Evolutionary conservation across 1,140 invertebrate species (phyloP), one percentile per base, ranked within the genome.

Genomic region (Drosophila sturtevanti): DNA sequence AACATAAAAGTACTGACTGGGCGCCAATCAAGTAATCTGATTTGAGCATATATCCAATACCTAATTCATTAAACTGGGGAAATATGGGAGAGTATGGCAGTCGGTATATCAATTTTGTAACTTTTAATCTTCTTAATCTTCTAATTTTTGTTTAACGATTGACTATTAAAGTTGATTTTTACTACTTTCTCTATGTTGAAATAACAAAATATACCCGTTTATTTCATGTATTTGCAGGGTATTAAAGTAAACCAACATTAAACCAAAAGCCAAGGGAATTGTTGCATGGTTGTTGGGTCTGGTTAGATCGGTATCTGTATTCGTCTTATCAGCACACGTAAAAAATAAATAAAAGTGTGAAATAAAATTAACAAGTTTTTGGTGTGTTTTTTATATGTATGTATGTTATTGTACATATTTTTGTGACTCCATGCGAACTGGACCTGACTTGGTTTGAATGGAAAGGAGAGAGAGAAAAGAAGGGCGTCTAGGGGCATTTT

Each of bases 261-360:
- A 48, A 9, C 41, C 14, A 44, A 44, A 44, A 44, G 41, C 6
- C 14, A 48, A 48, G 27, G n/a, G 18, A 27, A 34, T 31, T 55
- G 52, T 55, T n/a, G 24, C 24, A 9, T 31, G 7, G 27, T 18
- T 34, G n/a, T 44, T 44, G 41, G 41, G 41, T 18, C 16, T 18
- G 16, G 41, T 18, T 48, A 48, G 41, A 48, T 48, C 16, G 41
- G 41, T 48, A 48, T 56, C 54, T 73, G 18, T 31, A 35, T 18
- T 41, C 58, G 52, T 67, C 77, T 84, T 84, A 84, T 84, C 81
- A 85, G 76, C 68, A 66, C 69, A 85, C 77, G 77, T 80, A 81
- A 80, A 70, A 76, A 70, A 69, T 85, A 80, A 85, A 81, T 77
- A 85, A 58, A 41, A 68, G 21, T n/a, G 18, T 35, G 27, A 34